These are phyloP conservation scores for Mungos mungo DNA, from an alignment of 2,113 vertebrate species.

Conservation along the genomic window DNA sequence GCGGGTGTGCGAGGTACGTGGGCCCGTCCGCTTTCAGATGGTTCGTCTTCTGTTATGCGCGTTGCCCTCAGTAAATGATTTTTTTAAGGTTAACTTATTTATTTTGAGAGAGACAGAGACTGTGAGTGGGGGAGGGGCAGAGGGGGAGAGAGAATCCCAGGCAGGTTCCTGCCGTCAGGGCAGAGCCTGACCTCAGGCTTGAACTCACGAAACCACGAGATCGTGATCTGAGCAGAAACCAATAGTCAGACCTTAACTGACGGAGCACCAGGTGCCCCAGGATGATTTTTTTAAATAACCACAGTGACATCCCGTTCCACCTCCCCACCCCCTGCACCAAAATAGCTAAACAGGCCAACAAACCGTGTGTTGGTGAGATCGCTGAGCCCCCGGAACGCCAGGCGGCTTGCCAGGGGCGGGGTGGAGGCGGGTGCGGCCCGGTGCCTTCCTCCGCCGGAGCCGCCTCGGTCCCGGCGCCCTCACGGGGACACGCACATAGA, in stretches of 20 bases:
- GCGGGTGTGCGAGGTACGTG: rapidly evolving
- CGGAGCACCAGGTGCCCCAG: no score
- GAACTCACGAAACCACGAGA: no score
- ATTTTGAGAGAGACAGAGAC: no score
- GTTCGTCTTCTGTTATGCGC: background rate
- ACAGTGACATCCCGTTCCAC: background rate
- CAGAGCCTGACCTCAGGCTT: no score
- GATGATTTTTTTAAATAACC: background rate
- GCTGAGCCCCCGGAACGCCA: rapidly evolving
- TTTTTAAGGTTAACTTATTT: background rate
- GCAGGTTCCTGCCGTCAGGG: no score
- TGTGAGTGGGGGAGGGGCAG: no score
- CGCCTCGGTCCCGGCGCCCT: rapidly evolving
- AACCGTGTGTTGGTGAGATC: rapidly evolving
- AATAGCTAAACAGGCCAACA: background rate
- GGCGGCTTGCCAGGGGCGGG: no score
- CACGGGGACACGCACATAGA: rapidly evolving
- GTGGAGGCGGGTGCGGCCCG: rapidly evolving
- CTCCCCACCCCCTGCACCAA: background rate
- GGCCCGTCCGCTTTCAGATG: background rate
- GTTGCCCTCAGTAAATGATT: background rate
- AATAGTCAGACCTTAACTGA: no score
- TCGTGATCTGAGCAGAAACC: no score
- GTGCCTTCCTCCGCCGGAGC: background rate
- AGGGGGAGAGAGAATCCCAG: no score